Percentiles rank a stretch among this genome's conserved stretches.
Evolutionary conservation across 1,140 invertebrate species (phyloP).

Genomic region (Vanessa atalanta): DNA sequence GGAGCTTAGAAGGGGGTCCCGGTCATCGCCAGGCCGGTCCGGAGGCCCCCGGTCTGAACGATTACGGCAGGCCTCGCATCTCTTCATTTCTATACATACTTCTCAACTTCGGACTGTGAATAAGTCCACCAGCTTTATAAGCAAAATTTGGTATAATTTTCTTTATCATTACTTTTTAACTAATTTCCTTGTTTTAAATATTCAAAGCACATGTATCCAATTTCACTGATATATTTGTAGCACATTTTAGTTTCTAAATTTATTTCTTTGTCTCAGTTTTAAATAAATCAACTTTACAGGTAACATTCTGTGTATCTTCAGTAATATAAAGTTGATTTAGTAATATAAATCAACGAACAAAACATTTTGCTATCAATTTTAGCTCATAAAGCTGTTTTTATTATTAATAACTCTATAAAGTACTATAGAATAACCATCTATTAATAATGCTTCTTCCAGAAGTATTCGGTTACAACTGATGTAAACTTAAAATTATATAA

Average conservation of each 20-base stretch:
- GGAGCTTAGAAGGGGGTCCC: constrained; percentile 66
- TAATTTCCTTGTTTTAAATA: no score
- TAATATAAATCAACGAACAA: not conserved
- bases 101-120: constrained; percentile 71
- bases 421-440: not conserved
- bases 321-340: no score
- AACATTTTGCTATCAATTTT: not conserved
- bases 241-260: no score
- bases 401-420: constrained; percentile 2
- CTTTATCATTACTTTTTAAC: constrained; percentile 3
- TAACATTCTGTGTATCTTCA: no score
- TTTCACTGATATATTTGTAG: no score
- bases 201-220: no score
- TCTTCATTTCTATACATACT: constrained; percentile 79
- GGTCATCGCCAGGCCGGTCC: constrained; percentile 54
- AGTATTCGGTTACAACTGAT: constrained; percentile 14
- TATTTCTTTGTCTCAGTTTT: not conserved
- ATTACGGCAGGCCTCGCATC: constrained; percentile 69
- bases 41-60: constrained; percentile 62
- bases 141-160: constrained; percentile 22
- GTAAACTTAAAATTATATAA: constrained; percentile 35
- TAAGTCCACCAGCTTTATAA: constrained; percentile 46
- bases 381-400: not conserved
- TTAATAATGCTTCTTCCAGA: constrained; percentile 14
- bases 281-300: no score